Conservation (phyloP, 1,140 invertebrate genomes). For the Tenebrio molitor region DNA sequence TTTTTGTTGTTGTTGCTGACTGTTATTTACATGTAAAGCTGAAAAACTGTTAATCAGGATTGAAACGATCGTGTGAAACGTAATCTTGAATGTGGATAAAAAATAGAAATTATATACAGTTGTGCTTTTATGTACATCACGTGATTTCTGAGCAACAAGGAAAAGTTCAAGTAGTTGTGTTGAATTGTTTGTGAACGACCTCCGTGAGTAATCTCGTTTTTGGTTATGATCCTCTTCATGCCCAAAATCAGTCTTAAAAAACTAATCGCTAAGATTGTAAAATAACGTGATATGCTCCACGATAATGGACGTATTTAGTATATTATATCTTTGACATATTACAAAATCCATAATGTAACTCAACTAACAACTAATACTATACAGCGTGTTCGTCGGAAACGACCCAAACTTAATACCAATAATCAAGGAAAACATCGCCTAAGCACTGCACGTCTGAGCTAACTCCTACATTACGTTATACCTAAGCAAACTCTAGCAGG, state of each 20-base stretch:
- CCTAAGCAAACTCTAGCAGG: conserved; percentile 21
- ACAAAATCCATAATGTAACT: background rate
- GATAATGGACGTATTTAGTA: conserved; percentile 42
- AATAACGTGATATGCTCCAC: conserved; percentile 45
- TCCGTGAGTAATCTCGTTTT: background rate
- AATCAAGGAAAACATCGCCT: conserved; percentile 18
- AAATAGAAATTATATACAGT: conserved; percentile 31
- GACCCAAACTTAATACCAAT: conserved; percentile 26
- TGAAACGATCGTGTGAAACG: conserved; percentile 3
- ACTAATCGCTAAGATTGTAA: conserved; percentile 13
- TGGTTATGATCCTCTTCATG: conserved; percentile 32
- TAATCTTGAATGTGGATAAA: conserved; percentile 7
- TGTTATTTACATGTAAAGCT: conserved; percentile 29
- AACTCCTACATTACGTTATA: conserved; percentile 12
- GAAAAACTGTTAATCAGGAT: conserved; percentile 4
- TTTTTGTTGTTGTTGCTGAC: background rate
- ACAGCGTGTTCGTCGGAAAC: conserved; percentile 26
- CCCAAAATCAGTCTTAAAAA: conserved; percentile 53
- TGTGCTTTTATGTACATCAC: conserved; percentile 24
- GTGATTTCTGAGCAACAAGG: conserved; percentile 33
- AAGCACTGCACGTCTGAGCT: conserved; percentile 30
- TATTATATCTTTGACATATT: conserved; percentile 1
- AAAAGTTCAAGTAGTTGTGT: conserved; percentile 6
- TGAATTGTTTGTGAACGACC: background rate
- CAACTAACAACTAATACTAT: conserved; percentile 25